Conservation (phyloP, 2,888 invertebrate genomes). For the Chrysodeixis includens region DNA sequence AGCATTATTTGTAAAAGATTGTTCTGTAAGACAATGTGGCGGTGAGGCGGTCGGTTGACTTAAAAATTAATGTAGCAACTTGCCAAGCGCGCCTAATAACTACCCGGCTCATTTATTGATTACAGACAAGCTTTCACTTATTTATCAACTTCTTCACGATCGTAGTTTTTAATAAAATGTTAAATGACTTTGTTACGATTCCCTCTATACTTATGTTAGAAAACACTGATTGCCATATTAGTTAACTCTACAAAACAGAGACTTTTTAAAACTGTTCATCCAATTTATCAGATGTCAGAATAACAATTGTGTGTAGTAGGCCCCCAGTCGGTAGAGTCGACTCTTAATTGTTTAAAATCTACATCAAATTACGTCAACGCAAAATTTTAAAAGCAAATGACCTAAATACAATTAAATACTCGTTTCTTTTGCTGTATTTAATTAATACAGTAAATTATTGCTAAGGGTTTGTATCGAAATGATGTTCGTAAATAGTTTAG, state of each 20-base stretch:
- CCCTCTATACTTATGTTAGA: not conserved
- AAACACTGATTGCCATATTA: not conserved
- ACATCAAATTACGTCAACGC: not conserved
- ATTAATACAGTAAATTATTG: constrained; percentile 28
- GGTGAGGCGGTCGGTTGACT: constrained; percentile 26
- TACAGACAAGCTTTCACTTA: constrained; percentile 36
- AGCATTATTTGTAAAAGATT: constrained; percentile 5
- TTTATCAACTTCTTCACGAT: constrained; percentile 29
- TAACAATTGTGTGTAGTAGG: not conserved
- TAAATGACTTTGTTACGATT: not conserved
- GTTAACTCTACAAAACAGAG: not conserved
- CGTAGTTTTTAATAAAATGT: constrained; percentile 15
- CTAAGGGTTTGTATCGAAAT: constrained; percentile 30
- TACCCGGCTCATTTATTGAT: constrained; percentile 44
- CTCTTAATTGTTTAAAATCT: constrained; percentile 6
- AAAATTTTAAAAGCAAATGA: constrained; percentile 12
- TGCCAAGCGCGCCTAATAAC: constrained; percentile 31
- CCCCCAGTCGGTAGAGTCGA: not conserved
- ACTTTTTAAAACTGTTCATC: not conserved
- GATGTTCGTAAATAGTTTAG: constrained; percentile 38
- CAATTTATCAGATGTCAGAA: not conserved
- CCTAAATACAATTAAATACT: constrained; percentile 17
- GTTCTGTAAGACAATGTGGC: constrained; percentile 11
- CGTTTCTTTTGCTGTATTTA: constrained; percentile 21
- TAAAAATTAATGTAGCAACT: constrained; percentile 44